phyloP scores from a whole-genome alignment of 2,113 vertebrate species.

The Nestor notabilis region DNA sequence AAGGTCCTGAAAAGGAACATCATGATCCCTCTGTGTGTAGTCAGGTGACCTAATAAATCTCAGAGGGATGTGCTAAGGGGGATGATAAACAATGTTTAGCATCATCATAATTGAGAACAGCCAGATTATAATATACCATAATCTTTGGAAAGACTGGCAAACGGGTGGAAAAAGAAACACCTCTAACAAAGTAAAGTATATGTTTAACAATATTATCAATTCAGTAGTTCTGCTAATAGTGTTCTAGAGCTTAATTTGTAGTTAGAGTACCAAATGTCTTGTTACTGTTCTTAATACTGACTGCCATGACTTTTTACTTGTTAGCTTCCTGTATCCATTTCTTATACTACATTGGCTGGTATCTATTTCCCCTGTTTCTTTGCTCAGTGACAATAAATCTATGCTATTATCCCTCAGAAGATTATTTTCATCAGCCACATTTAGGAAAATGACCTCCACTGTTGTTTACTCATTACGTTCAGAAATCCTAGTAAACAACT shows the following conservation, averaged over 20 bases:
- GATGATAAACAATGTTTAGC: neutral
- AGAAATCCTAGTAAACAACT: slow-evolving; percentile 14
- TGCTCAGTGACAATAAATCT: neutral
- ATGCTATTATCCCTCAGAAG: neutral
- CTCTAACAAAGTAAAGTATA: neutral
- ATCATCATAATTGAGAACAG: neutral
- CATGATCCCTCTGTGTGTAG: neutral
- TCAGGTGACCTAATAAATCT: neutral
- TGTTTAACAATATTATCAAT: neutral
- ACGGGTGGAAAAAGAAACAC: neutral
- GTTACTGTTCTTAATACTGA: neutral
- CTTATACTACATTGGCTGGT: neutral
- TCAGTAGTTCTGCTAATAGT: neutral
- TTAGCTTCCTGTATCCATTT: neutral
- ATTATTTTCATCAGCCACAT: neutral
- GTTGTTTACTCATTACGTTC: slow-evolving; percentile 17
- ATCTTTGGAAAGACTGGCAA: neutral
- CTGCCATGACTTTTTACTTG: neutral
- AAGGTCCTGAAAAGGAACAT: neutral
- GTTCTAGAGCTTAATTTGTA: neutral
- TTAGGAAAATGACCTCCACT: slow-evolving; percentile 15
- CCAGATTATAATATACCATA: neutral
- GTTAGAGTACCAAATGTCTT: neutral
- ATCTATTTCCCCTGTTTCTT: neutral
- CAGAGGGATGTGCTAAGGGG: neutral